Conservation (phyloP, 2,113 vertebrate species). For the Stigmatopora nigra region DNA sequence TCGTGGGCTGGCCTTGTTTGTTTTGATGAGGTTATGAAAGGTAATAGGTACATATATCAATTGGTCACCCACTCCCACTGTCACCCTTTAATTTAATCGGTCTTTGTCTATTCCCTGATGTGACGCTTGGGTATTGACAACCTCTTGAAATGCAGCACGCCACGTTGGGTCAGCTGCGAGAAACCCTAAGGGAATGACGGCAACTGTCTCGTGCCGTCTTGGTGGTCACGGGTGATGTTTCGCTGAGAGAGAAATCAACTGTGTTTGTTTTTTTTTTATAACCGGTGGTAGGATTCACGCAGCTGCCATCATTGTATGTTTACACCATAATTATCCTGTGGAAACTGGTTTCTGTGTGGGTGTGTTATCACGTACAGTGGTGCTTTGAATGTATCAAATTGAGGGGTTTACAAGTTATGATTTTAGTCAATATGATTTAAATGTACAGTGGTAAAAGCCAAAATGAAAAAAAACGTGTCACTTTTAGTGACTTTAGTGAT, state of each 20-base stretch:
- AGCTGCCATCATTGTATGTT: neutral
- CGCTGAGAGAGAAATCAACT: neutral
- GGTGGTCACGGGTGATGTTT: neutral
- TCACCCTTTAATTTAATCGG: conserved; percentile 5
- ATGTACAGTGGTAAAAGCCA: too few relatives aligned
- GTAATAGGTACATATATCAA: conserved; percentile 20
- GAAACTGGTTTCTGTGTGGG: neutral
- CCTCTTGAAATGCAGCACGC: conserved; percentile 22
- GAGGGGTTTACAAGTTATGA: neutral
- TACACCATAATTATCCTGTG: neutral
- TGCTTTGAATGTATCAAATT: neutral
- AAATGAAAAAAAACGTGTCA: too few relatives aligned
- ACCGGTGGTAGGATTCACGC: conserved; percentile 9
- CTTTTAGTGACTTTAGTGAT: too few relatives aligned
- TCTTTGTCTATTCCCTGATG: conserved; percentile 33
- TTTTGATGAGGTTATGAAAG: conserved; percentile 43
- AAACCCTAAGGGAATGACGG: conserved; percentile 1
- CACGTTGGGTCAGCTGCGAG: conserved; percentile 24
- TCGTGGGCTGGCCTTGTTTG: conserved; percentile 27
- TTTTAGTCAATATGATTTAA: neutral
- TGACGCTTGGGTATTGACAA: conserved; percentile 41
- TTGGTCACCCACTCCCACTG: conserved; percentile 23
- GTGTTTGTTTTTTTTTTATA: neutral
- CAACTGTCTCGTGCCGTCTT: conserved; percentile 2
- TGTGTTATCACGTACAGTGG: neutral